These are phyloP conservation scores for Phymorhynchus buccinoides DNA, from an alignment of 1,140 invertebrate genomes.

Conservation along the genomic window DNA sequence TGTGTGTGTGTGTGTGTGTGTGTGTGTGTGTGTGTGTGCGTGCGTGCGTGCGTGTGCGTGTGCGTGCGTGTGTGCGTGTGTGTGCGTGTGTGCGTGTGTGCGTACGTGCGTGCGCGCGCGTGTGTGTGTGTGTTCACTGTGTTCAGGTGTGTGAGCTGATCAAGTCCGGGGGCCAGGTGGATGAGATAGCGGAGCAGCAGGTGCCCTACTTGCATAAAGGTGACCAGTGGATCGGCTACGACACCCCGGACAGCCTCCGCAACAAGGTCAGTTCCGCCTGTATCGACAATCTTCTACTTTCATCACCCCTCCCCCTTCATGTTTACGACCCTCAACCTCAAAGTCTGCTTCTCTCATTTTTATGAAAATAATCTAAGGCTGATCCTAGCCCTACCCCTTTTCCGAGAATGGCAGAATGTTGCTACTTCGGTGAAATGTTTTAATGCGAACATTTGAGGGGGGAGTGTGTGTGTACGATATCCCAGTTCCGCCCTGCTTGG, in stretches of 20 bases:
- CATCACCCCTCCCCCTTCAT: too few species aligned
- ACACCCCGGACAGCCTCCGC: background rate
- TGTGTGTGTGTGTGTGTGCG: conserved; percentile 15
- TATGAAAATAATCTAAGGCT: too few species aligned
- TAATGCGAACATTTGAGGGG: too few species aligned
- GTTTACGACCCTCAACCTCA: too few species aligned
- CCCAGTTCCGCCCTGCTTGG: too few species aligned
- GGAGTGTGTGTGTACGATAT: too few species aligned
- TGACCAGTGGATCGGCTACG: conserved; percentile 82
- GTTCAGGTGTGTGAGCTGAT: conserved; percentile 52
- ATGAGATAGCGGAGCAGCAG: conserved; percentile 77
- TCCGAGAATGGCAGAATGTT: too few species aligned
- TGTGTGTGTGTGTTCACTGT: too few species aligned
- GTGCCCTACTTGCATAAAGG: conserved; percentile 85
- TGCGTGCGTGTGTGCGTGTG: conserved; percentile 2
- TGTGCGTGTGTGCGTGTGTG: background rate
- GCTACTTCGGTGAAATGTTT: too few species aligned
- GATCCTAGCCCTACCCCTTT: too few species aligned
- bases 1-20: background rate
- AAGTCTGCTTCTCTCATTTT: too few species aligned
- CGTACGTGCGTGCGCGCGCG: background rate
- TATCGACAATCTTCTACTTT: too few species aligned
- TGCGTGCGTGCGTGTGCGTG: conserved; percentile 9
- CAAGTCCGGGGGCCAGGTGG: conserved; percentile 44
- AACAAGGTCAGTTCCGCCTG: conserved; percentile 28